Evolutionary conservation across 2,113 vertebrate species (phyloP).

Genomic region (Phycodurus eques): DNA sequence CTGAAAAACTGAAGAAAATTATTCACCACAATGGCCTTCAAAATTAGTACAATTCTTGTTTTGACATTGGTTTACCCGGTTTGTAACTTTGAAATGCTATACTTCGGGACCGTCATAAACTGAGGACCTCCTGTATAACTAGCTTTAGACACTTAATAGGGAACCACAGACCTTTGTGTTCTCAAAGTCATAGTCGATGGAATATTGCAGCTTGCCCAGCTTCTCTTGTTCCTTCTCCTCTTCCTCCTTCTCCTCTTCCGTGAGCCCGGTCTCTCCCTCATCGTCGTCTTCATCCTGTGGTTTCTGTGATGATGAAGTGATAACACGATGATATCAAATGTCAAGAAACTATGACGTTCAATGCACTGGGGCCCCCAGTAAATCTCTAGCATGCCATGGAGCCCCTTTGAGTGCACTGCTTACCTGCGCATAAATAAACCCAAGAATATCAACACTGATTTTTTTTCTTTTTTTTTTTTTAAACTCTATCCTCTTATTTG

Average conservation of each 20-base stretch:
- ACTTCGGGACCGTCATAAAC: too few relatives aligned
- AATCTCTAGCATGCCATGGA: conserved; percentile 74
- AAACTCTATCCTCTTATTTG: conserved; percentile 8
- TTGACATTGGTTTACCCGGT: neutral
- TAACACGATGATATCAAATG: conserved; percentile 22
- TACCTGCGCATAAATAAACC: conserved; percentile 50
- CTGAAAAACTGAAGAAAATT: neutral
- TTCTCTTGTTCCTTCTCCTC: conserved; percentile 95
- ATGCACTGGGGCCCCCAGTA: conserved; percentile 33
- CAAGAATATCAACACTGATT: conserved; percentile 21
- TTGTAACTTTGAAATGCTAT: neutral
- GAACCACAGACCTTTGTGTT: conserved; percentile 84
- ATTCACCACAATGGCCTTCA: too few relatives aligned
- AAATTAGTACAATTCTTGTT: too few relatives aligned
- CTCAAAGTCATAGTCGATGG: conserved; percentile 95
- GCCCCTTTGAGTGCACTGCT: conserved; percentile 52
- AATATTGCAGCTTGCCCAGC: conserved; percentile 95
- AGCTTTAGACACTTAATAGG: neutral
- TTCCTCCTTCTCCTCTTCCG: conserved; percentile 92
- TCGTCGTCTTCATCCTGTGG: conserved; percentile 88
- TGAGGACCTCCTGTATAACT: neutral
- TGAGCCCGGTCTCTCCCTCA: conserved; percentile 87
- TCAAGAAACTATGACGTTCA: neutral
- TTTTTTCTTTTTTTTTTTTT: neutral
- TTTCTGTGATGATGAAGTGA: conserved; percentile 62